Evolutionary conservation across 30 jellyfish, hydroid and myxozoan genomes (phyloP).

Genomic region (Aurelia sp.): DNA sequence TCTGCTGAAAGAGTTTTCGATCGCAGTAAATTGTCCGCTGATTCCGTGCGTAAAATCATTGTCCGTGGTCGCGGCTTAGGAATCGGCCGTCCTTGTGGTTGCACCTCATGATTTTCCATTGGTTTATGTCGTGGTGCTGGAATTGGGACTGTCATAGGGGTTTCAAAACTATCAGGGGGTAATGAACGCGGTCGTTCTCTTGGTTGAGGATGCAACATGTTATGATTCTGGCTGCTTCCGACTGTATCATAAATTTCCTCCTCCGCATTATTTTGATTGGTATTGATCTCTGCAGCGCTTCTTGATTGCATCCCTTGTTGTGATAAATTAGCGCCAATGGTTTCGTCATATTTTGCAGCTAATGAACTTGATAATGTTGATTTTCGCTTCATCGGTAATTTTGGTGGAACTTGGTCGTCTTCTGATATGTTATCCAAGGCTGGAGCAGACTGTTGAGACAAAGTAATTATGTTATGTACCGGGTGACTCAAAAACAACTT

Average conservation of each 20-base stretch:
- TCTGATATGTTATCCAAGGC: slow-evolving; percentile 86
- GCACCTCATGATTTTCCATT: background rate
- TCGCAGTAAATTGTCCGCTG: slow-evolving; percentile 22
- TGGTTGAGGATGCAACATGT: background rate
- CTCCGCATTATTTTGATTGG: background rate
- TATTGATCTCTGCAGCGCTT: slow-evolving; percentile 40
- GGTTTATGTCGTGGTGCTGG: slow-evolving; percentile 10
- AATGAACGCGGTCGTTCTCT: slow-evolving; percentile 63
- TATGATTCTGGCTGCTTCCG: background rate
- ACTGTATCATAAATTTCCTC: slow-evolving; percentile 8
- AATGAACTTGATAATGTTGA: slow-evolving; percentile 52
- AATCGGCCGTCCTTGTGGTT: slow-evolving; percentile 39
- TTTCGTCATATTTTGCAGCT: slow-evolving; percentile 43
- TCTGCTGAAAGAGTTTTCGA: slow-evolving; percentile 64
- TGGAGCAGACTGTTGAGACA: slow-evolving; percentile 90
- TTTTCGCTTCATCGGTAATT: slow-evolving; percentile 80
- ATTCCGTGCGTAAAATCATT: slow-evolving; percentile 30
- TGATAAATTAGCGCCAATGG: slow-evolving; percentile 34
- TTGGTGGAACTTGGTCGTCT: slow-evolving; percentile 82
- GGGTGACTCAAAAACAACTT: too few species aligned
- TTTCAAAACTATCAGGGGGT: slow-evolving; percentile 47
- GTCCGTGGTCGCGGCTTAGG: slow-evolving; percentile 75
- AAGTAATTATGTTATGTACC: background rate
- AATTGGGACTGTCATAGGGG: background rate
- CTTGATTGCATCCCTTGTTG: slow-evolving; percentile 41